Evolutionary conservation across 2,888 invertebrate genomes (phyloP).

Genomic region (Zaprionus bogoriensis): DNA sequence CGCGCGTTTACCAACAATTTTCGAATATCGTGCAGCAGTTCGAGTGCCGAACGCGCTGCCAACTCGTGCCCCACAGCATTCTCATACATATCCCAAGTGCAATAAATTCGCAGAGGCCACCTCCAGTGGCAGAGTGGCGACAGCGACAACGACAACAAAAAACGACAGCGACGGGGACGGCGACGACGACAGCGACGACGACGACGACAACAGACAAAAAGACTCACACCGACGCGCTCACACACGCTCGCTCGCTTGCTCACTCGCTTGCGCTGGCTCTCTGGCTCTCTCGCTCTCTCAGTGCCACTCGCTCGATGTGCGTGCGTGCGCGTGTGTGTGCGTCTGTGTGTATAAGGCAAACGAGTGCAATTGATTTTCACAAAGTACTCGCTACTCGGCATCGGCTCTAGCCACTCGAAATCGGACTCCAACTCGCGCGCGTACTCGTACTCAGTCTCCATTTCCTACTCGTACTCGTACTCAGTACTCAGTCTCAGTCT

Average conservation of each 20-base stretch:
- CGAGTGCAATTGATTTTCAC: slow-evolving; percentile 63
- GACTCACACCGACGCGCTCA: slow-evolving; percentile 39
- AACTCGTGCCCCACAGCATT: slow-evolving; percentile 4
- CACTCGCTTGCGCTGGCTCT: neutral
- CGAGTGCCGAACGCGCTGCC: slow-evolving; percentile 2
- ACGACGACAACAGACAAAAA: slow-evolving; percentile 35
- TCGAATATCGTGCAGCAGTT: slow-evolving; percentile 13
- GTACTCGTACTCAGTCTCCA: slow-evolving; percentile 24
- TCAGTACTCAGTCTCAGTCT: slow-evolving; percentile 21
- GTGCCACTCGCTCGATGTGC: slow-evolving; percentile 12
- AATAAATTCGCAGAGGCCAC: slow-evolving; percentile 10
- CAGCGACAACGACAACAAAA: slow-evolving; percentile 10
- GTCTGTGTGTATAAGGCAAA: slow-evolving; percentile 52
- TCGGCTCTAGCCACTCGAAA: slow-evolving; percentile 14
- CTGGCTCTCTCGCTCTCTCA: slow-evolving; percentile 16
- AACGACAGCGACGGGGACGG: slow-evolving; percentile 14
- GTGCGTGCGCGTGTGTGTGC: slow-evolving; percentile 9
- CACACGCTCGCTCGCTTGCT: slow-evolving; percentile 19
- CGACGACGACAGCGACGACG: slow-evolving; percentile 17
- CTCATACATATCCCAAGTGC: slow-evolving; percentile 32
- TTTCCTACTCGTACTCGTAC: slow-evolving; percentile 14
- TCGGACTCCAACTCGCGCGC: slow-evolving; percentile 15
- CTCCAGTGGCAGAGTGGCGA: slow-evolving; percentile 21
- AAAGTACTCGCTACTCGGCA: slow-evolving; percentile 37
- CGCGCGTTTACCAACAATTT: slow-evolving; percentile 38